Conservation (phyloP, 2,888 invertebrate genomes). For the Chouioia cunea region DNA sequence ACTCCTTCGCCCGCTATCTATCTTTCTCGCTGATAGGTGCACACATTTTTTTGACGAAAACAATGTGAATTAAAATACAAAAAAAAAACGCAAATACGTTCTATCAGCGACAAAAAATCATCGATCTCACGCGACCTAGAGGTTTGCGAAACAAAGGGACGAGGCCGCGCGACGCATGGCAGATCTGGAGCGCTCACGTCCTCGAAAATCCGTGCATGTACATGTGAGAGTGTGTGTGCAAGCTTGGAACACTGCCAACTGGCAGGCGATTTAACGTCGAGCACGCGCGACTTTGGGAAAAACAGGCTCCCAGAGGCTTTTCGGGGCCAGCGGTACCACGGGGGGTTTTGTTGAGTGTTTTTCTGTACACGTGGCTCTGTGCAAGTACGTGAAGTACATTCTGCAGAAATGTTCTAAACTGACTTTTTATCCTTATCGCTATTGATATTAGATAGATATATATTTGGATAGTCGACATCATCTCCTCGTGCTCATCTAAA, state of each 20-base stretch:
- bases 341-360: too few relatives aligned
- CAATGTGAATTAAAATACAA: not conserved
- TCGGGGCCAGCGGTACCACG: not conserved
- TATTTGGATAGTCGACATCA: too few relatives aligned
- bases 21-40: too few relatives aligned
- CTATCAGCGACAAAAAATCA: constrained; percentile 6
- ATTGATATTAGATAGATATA: too few relatives aligned
- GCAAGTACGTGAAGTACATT: not conserved
- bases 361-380: not conserved
- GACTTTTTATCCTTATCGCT: too few relatives aligned
- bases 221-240: constrained; percentile 22
- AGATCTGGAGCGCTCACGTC: constrained; percentile 41
- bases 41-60: too few relatives aligned
- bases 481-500: too few relatives aligned
- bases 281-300: constrained; percentile 10
- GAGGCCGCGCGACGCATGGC: constrained; percentile 9
- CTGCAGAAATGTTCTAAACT: not conserved
- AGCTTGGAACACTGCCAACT: constrained; percentile 43
- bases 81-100: too few relatives aligned
- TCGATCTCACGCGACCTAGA: constrained; percentile 24
- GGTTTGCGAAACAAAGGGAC: constrained; percentile 2
- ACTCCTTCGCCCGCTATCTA: too few relatives aligned
- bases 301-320: constrained; percentile 25
- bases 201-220: constrained; percentile 35
- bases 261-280: constrained; percentile 45